Conservation (phyloP, 2,113 vertebrate species). For the human region DNA sequence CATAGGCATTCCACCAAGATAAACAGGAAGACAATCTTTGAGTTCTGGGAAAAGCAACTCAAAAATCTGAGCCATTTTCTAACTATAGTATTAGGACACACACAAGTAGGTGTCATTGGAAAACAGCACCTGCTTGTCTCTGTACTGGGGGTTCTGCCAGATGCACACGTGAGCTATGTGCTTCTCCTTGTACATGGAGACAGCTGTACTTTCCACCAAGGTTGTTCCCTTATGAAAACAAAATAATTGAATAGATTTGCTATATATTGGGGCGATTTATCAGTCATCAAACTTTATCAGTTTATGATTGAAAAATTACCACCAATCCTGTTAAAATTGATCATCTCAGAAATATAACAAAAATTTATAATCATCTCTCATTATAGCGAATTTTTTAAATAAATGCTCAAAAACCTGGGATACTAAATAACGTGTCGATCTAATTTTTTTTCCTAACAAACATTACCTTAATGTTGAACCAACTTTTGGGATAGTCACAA, state of each 20-base stretch:
- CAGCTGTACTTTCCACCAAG: not conserved
- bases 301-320: constrained; percentile 6
- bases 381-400: not conserved
- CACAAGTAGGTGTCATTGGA: not conserved
- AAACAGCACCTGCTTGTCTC: constrained; percentile 52
- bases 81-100: constrained; percentile 10
- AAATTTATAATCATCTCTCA: not conserved
- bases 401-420: not conserved
- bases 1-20: constrained; percentile 70
- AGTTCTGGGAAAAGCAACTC: constrained; percentile 71
- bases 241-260: not conserved
- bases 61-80: constrained; percentile 62
- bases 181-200: not conserved
- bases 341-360: constrained; percentile 24
- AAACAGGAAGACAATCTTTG: constrained; percentile 71
- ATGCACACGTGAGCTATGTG: not conserved
- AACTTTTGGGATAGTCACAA: no score
- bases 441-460: not conserved
- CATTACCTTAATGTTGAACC: not conserved
- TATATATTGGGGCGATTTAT: not conserved
- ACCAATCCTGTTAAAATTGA: not conserved
- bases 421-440: not conserved
- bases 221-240: not conserved
- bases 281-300: not conserved
- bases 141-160: constrained; percentile 38